These are phyloP conservation scores for Vesta saturnalis DNA, from an alignment of 2,888 invertebrate species.

Conservation along the genomic window DNA sequence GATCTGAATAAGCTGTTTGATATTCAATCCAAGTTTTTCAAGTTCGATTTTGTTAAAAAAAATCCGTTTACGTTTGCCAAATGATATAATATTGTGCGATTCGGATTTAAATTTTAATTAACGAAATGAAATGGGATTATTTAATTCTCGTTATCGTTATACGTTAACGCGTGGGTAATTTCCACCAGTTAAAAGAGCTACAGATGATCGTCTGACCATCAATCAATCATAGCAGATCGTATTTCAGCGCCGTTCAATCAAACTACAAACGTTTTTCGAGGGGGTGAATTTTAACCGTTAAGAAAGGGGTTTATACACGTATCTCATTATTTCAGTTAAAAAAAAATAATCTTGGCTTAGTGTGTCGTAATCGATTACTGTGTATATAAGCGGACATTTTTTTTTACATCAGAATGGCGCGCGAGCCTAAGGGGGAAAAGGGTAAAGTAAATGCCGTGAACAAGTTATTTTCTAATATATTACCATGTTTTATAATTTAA, in stretches of 20 bases:
- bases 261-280: constrained; percentile 39
- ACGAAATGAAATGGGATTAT: constrained; percentile 20
- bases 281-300: constrained; percentile 44
- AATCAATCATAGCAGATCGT: constrained; percentile 44
- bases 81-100: constrained; percentile 6
- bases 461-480: constrained; percentile 40
- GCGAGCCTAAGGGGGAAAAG: constrained; percentile 21
- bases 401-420: constrained; percentile 16
- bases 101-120: constrained; percentile 11
- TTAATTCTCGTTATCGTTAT: constrained; percentile 37
- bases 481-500: constrained; percentile 56
- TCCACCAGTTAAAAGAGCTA: constrained; percentile 39
- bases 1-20: constrained; percentile 53
- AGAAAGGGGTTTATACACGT: constrained; percentile 42
- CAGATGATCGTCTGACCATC: constrained; percentile 37
- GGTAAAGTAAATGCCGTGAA: constrained; percentile 23
- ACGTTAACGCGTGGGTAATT: constrained; percentile 38
- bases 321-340: neutral
- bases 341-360: constrained; percentile 21
- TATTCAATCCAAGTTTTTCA: constrained; percentile 50
- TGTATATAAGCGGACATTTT: constrained; percentile 24
- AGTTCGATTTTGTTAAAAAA: constrained; percentile 50
- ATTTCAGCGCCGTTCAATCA: constrained; percentile 45
- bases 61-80: constrained; percentile 32
- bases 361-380: constrained; percentile 41